These are phyloP conservation scores for Aspiorhynchus laticeps DNA, from an alignment of 2,113 vertebrate species.

Conservation along the genomic window DNA sequence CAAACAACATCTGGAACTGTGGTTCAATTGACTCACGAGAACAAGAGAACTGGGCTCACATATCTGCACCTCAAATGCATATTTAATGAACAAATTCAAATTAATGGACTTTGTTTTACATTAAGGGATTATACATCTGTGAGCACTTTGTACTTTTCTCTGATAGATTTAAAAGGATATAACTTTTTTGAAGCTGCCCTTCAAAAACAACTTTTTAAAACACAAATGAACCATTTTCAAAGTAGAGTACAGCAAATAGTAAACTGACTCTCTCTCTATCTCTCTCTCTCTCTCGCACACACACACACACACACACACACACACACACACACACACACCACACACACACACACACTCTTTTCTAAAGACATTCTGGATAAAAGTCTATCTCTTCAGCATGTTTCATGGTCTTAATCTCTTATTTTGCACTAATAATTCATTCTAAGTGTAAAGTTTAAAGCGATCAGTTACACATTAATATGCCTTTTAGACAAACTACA, in stretches of 20 bases:
- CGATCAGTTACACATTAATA: neutral
- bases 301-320: neutral
- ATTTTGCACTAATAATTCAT: slow-evolving; percentile 4
- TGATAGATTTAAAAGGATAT: slow-evolving; percentile 60
- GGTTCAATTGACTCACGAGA: slow-evolving; percentile 23
- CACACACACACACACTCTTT: neutral
- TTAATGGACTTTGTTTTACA: slow-evolving; percentile 54
- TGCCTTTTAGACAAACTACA: neutral
- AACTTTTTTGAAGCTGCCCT: slow-evolving; percentile 62
- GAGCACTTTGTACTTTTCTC: slow-evolving; percentile 57
- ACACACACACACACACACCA: neutral
- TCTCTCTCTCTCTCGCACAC: slow-evolving; percentile 39
- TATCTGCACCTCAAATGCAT: slow-evolving; percentile 60
- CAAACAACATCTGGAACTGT: slow-evolving; percentile 38
- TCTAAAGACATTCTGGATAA: neutral
- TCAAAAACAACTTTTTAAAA: slow-evolving; percentile 68
- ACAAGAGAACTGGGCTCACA: neutral
- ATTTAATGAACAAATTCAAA: slow-evolving; percentile 61
- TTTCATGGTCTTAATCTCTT: slow-evolving; percentile 24
- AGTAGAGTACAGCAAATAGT: slow-evolving; percentile 47
- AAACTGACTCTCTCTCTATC: slow-evolving; percentile 54
- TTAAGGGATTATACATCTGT: slow-evolving; percentile 55
- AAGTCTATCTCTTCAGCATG: slow-evolving; percentile 14
- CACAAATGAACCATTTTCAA: slow-evolving; percentile 64
- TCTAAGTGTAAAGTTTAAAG: slow-evolving; percentile 14